phyloP scores from a whole-genome alignment of 1,140 invertebrate genomes.

The Leptinotarsa undecemlineata region DNA sequence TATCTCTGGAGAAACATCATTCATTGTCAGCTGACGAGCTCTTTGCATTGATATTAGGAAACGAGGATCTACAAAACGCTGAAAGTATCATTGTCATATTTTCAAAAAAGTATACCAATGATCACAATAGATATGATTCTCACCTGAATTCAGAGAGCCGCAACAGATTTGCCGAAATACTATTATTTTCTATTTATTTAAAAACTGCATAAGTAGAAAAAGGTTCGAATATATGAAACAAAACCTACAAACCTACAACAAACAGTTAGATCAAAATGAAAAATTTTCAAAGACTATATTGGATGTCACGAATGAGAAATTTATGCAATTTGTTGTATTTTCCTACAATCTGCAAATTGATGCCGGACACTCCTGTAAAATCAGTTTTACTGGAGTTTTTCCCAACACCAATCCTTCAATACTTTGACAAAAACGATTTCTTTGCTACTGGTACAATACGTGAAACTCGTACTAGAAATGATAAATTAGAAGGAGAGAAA shows the following conservation, averaged over 20 bases:
- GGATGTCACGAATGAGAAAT: not conserved
- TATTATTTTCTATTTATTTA: too few species aligned
- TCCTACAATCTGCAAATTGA: not conserved
- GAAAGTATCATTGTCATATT: not conserved
- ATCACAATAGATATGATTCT: not conserved
- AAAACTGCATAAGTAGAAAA: not conserved
- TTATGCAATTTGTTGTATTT: not conserved
- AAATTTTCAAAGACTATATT: not conserved
- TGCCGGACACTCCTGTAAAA: not conserved
- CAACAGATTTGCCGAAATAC: not conserved
- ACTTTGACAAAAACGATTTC: not conserved
- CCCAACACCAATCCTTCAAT: too few species aligned
- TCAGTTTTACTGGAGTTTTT: not conserved
- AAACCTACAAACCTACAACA: not conserved
- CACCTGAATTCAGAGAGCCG: not conserved
- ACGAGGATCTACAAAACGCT: too few species aligned
- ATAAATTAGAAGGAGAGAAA: not conserved
- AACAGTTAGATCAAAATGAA: not conserved
- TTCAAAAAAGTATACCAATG: not conserved
- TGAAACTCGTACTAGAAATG: not conserved
- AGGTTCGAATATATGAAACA: not conserved
- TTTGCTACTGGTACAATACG: not conserved
- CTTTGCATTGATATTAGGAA: too few species aligned
- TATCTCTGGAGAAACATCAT: too few species aligned
- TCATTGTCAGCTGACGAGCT: too few species aligned